These are phyloP conservation scores for Numida meleagris DNA, from an alignment of 2,113 vertebrate species.

Conservation along the genomic window DNA sequence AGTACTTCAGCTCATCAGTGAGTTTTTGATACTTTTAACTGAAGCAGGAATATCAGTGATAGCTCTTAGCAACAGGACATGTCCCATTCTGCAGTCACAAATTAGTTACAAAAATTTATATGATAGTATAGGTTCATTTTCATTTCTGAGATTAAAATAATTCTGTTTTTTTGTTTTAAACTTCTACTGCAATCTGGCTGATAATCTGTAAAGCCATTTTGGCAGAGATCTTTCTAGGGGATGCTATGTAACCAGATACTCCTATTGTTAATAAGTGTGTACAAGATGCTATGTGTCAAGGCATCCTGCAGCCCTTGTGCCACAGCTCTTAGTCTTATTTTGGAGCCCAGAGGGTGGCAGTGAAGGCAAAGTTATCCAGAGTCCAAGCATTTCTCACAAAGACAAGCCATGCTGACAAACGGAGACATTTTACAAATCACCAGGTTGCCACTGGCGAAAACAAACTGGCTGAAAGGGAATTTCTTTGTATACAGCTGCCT, in stretches of 20 bases:
- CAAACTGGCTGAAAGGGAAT: not conserved
- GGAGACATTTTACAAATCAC: not conserved
- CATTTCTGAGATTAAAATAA: not conserved
- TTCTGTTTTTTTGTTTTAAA: not conserved
- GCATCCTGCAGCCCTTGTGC: not conserved
- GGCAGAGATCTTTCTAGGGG: not conserved
- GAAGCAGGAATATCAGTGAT: not conserved
- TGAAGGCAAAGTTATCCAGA: slow-evolving; percentile 41
- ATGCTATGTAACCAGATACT: not conserved
- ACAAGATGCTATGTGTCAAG: not conserved
- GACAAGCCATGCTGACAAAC: not conserved
- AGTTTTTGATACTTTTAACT: not conserved
- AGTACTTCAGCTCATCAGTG: not conserved
- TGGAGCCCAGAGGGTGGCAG: slow-evolving; percentile 65
- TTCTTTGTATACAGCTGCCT: not conserved
- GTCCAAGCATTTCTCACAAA: not conserved
- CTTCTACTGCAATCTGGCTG: not conserved
- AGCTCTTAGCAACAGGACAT: not conserved
- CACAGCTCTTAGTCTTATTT: not conserved
- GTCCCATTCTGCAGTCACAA: not conserved
- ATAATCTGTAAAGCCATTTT: not conserved
- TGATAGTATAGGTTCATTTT: not conserved
- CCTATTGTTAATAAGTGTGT: not conserved
- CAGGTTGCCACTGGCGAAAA: not conserved
- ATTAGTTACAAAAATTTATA: not conserved